These are phyloP conservation scores for Nipponacmea schrenckii DNA, from an alignment of 2,888 invertebrate genomes.

Conservation along the genomic window DNA sequence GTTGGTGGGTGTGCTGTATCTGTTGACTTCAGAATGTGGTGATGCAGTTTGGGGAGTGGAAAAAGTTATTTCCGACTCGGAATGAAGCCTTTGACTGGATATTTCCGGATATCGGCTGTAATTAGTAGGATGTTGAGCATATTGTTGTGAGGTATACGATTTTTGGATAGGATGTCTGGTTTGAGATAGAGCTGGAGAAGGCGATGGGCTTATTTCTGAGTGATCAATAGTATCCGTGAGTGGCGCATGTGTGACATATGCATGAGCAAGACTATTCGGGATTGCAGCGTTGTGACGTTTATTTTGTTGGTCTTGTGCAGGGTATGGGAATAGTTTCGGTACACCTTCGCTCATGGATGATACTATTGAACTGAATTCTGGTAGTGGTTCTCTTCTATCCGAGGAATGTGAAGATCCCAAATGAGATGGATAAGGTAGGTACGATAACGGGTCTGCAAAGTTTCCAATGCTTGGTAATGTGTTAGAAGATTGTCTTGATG, in stretches of 20 bases:
- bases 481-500: background rate
- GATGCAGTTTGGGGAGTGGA: too few relatives aligned
- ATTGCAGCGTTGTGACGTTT: background rate
- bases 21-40: too few relatives aligned
- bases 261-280: background rate
- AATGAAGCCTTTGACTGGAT: too few relatives aligned
- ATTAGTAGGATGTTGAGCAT: too few relatives aligned
- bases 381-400: constrained; percentile 5
- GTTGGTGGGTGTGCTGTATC: too few relatives aligned
- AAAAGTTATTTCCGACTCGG: too few relatives aligned
- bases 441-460: background rate
- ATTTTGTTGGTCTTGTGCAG: too few relatives aligned
- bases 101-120: too few relatives aligned
- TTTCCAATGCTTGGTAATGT: constrained; percentile 3
- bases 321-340: too few relatives aligned
- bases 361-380: constrained; percentile 17
- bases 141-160: background rate
- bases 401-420: background rate
- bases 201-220: background rate
- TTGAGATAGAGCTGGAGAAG: background rate
- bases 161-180: constrained; percentile 6
- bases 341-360: background rate
- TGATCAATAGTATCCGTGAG: background rate
- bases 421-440: background rate
- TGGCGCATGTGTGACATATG: background rate